Percentiles rank a stretch among this genome's conserved stretches.
Evolutionary conservation across 2,113 vertebrate genomes (phyloP).

Genomic region (Notechis scutatus): DNA sequence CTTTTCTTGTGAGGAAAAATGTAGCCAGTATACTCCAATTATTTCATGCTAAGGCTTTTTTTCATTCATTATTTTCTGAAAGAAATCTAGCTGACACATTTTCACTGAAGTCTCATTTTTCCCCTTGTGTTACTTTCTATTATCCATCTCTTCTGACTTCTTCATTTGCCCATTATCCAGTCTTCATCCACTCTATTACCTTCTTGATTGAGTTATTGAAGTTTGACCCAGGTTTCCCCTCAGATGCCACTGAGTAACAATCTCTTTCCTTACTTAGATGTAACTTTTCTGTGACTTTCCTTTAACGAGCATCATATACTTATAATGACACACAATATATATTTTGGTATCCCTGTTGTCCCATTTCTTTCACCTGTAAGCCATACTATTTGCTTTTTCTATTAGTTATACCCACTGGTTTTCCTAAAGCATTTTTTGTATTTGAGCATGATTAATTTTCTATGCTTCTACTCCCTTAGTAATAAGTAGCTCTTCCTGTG

Average conservation of each 20-base stretch:
- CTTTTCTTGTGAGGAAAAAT: background rate
- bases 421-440: background rate
- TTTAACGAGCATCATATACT: constrained; percentile 2
- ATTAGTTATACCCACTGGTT: background rate
- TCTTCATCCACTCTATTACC: background rate
- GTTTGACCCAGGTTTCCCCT: too few species aligned
- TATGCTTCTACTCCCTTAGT: background rate
- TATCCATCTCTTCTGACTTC: background rate
- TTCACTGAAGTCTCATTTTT: background rate
- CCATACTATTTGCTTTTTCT: background rate
- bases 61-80: background rate
- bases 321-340: background rate
- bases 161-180: constrained; percentile 15
- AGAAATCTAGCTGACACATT: background rate
- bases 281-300: background rate
- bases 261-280: background rate
- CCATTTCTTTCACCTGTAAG: background rate
- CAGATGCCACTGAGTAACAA: background rate
- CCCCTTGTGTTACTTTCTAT: background rate
- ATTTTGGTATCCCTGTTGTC: background rate
- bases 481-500: background rate
- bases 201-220: background rate
- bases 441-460: background rate
- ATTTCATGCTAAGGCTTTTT: background rate
- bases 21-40: background rate